A percentile compares a stretch with the other conserved stretches of the same genome.
phyloP scores from a whole-genome alignment of 2,888 invertebrate species.

The Cactoblastis cactorum region DNA sequence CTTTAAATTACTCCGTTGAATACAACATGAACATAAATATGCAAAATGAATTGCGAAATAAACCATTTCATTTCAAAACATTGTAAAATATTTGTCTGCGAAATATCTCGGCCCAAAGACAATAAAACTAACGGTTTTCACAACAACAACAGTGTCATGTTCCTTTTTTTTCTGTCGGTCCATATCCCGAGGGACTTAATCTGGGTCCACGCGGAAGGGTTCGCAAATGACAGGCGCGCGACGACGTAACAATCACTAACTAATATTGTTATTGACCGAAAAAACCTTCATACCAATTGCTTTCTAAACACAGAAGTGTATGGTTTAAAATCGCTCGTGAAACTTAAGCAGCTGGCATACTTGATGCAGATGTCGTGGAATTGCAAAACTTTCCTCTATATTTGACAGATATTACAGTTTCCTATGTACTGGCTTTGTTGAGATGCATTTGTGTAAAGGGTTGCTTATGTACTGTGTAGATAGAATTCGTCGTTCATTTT shows the following conservation, averaged over 20 bases:
- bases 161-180: constrained; percentile 25
- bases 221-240: constrained; percentile 45
- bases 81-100: too few species aligned
- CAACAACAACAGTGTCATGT: background rate
- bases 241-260: constrained; percentile 33
- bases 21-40: too few species aligned
- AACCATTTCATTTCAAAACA: too few species aligned
- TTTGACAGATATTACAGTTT: constrained; percentile 38
- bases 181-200: constrained; percentile 32
- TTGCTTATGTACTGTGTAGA: background rate
- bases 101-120: too few species aligned
- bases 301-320: background rate
- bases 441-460: background rate
- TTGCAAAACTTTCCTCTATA: constrained; percentile 26
- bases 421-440: constrained; percentile 27
- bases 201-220: constrained; percentile 49
- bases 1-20: too few species aligned
- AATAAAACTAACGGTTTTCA: constrained; percentile 4
- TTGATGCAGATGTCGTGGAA: constrained; percentile 34
- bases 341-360: constrained; percentile 19
- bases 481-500: too few species aligned
- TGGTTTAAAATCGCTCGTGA: background rate
- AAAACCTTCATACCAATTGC: background rate
- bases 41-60: too few species aligned
- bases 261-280: constrained; percentile 27